Conservation (phyloP, 35 echinoderm and acorn worm species). For the Lytechinus pictus region DNA sequence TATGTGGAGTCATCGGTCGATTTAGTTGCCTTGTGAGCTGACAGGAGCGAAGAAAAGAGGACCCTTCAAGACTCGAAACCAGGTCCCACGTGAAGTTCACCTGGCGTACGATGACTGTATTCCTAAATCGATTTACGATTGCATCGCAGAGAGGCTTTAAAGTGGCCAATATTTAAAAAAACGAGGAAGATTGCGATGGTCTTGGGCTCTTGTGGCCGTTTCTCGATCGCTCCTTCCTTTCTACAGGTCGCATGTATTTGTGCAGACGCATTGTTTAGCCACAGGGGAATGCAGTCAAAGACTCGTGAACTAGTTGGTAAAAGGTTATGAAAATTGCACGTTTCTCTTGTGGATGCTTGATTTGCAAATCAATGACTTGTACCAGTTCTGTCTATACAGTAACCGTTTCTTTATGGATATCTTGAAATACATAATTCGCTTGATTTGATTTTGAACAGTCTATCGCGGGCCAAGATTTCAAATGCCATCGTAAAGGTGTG, state of each 20-base stretch:
- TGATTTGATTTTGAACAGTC: too few relatives aligned
- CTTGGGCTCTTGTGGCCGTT: not conserved
- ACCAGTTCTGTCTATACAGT: not conserved
- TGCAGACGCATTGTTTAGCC: not conserved
- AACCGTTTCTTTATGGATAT: not conserved
- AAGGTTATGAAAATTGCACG: not conserved
- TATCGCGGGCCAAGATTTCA: too few relatives aligned
- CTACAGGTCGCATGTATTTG: conserved; percentile 17
- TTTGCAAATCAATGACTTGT: not conserved
- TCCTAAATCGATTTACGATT: not conserved
- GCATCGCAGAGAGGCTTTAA: not conserved
- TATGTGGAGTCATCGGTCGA: not conserved
- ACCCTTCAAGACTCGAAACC: not conserved
- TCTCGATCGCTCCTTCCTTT: not conserved
- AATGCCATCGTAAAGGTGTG: too few relatives aligned
- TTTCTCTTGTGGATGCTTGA: not conserved
- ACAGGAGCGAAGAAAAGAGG: not conserved
- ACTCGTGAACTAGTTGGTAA: not conserved
- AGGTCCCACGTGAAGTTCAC: not conserved
- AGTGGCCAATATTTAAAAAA: not conserved
- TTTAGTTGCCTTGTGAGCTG: not conserved
- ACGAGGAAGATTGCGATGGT: not conserved
- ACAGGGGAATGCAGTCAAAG: not conserved
- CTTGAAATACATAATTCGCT: too few relatives aligned
- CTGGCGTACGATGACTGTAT: not conserved